Base-by-base conservation (phyloP, 2,888 invertebrate species). In the Oscheius onirici region DNA sequence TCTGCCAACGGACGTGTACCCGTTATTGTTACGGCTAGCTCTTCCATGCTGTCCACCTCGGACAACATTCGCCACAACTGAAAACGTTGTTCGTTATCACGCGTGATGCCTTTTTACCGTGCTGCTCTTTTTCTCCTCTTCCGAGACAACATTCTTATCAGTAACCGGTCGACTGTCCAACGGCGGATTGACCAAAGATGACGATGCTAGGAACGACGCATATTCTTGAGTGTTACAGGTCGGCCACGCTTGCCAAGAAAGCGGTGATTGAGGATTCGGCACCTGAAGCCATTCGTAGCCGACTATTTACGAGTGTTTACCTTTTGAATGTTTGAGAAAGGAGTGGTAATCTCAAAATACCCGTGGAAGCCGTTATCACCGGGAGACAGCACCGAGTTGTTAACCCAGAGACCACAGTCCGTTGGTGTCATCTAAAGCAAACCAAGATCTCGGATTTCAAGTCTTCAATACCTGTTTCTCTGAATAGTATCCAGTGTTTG, bases 111-210 rank as follows among this genome's bases (percentile, higher is more conserved):
- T n/a, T 44, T 15, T 43, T 49, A 68, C 68, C 20, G 34, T 41
- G 68, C 57, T 58, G 26, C 49, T 24, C 40, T 26, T 68, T 57
- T 57, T 58, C 22, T 68, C 68, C 22, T 68, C 68, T 3, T 43
- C 55, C 2, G 52, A 52, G 52, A 24, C 17, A 20, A 15, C 44
- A 6, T 5, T 40, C 52, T 66, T 66, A 49, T 63, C 63, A 51
- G 63, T 15, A 41, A 26, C 41, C 3, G 34, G 34, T 34, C 34
- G 34, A 6, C 34, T 34, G 34, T 46, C 46, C 20, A 17, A 5
- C 20, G 46, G 11, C 20, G 46, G 20, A 11, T 46, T 17, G 46
- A 11, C 46, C 13, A 17, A 20, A 46, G 46, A 17, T 13, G 46
- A 34, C 34, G 34, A 34, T 13, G 15, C 46, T 8, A 11, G 3